Percentiles rank a stretch among this genome's conserved stretches.
Conservation (phyloP, 2,113 vertebrate species). For the Malurus cyaneus region DNA sequence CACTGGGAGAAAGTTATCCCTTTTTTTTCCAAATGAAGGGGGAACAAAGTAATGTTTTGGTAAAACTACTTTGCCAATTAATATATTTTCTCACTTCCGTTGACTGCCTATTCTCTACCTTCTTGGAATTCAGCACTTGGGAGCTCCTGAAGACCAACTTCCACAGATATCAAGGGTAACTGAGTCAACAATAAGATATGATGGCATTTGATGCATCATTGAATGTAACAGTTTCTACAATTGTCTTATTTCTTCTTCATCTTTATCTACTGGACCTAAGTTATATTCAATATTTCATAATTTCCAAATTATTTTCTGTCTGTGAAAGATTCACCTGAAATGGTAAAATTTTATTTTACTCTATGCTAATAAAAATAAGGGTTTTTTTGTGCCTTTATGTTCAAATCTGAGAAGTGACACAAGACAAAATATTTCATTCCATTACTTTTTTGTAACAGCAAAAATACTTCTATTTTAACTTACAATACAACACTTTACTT, state of each 20-base stretch:
- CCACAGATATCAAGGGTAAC: not conserved
- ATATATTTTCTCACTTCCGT: not conserved
- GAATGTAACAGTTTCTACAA: not conserved
- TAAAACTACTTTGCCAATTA: not conserved
- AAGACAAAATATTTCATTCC: not conserved
- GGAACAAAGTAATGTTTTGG: not conserved
- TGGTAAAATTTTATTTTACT: not conserved
- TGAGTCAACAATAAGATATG: not conserved
- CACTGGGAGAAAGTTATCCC: not conserved
- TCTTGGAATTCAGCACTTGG: not conserved
- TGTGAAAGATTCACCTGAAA: not conserved
- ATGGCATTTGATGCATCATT: not conserved
- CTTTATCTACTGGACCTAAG: not conserved
- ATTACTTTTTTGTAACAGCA: not conserved
- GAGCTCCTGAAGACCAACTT: not conserved
- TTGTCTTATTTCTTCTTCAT: not conserved
- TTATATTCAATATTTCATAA: not conserved
- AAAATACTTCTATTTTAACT: not conserved
- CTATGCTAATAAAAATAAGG: not conserved
- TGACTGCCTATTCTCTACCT: not conserved
- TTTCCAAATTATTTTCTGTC: not conserved
- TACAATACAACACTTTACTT: not conserved
- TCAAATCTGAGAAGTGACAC: not conserved
- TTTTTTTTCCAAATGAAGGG: not conserved
- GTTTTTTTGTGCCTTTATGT: not conserved